Evolutionary conservation across 2,113 vertebrate species (phyloP).

Genomic region (Microtus oregoni): DNA sequence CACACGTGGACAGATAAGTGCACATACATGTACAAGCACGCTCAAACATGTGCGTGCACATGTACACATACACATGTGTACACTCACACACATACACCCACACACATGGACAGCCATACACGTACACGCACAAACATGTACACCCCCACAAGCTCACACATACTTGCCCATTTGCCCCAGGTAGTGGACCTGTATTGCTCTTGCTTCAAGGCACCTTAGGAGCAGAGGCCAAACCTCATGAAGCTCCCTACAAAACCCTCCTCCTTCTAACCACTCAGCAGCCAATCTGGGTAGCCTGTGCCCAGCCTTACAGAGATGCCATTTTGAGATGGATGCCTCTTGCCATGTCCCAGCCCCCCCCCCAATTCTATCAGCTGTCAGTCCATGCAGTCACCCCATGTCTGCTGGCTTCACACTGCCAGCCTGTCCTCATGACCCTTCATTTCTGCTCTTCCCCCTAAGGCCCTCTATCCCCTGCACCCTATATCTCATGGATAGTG

Average conservation of each 20-base stretch:
- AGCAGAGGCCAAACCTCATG: not conserved
- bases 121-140: too few relatives aligned
- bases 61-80: not conserved
- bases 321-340: not conserved
- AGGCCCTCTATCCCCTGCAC: too few relatives aligned
- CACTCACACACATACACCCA: not conserved
- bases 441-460: not conserved
- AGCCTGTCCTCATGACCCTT: too few relatives aligned
- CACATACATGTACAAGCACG: too few relatives aligned
- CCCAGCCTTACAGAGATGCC: not conserved
- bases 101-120: not conserved
- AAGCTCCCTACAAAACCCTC: not conserved
- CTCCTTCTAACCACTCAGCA: not conserved
- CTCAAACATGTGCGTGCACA: too few relatives aligned
- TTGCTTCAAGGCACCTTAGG: not conserved
- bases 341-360: too few relatives aligned
- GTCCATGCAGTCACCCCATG: not conserved
- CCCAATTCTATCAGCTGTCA: not conserved
- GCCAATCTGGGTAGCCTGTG: not conserved
- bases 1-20: too few relatives aligned
- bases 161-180: not conserved
- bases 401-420: not conserved
- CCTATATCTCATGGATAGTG: too few relatives aligned
- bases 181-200: not conserved
- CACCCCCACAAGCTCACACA: too few relatives aligned